These are phyloP conservation scores for Colaptes auratus DNA, from an alignment of 2,113 vertebrate genomes.

Conservation along the genomic window DNA sequence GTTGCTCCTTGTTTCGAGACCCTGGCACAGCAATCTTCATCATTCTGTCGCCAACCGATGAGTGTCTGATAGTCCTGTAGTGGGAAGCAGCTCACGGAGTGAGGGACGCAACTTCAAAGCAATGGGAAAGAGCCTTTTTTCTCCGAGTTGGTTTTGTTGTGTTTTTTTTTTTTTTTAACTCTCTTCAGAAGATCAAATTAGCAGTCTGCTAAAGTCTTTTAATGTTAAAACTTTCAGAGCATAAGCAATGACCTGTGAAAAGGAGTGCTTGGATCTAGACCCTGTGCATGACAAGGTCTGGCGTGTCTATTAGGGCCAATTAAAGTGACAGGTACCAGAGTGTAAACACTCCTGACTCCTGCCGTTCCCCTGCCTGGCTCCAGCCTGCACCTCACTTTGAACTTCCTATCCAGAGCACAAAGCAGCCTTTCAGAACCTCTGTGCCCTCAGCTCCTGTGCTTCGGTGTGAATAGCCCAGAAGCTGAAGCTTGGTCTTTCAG, in stretches of 20 bases:
- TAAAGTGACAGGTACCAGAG: conserved; percentile 64
- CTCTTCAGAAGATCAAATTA: conserved; percentile 21
- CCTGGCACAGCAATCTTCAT: neutral
- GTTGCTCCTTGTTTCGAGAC: neutral
- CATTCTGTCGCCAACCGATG: neutral
- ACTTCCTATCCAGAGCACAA: conserved; percentile 9
- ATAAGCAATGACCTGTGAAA: conserved; percentile 37
- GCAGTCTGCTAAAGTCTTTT: conserved; percentile 30
- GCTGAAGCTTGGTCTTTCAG: neutral
- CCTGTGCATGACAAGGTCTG: conserved; percentile 20
- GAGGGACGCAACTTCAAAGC: neutral
- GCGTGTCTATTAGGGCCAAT: conserved; percentile 52
- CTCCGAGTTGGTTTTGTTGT: too few relatives aligned
- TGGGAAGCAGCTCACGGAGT: neutral
- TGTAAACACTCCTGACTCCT: conserved; percentile 29
- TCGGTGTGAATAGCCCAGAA: neutral
- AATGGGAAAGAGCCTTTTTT: neutral
- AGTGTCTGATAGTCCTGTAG: neutral
- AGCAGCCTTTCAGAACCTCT: conserved; percentile 12
- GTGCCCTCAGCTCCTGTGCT: neutral
- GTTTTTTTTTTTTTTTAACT: neutral
- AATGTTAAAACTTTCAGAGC: conserved; percentile 38
- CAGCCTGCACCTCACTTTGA: neutral
- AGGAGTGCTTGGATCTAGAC: conserved; percentile 29
- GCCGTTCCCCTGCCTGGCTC: conserved; percentile 2